A percentile compares a stretch with the other conserved stretches of the same genome.
Evolutionary conservation across 2,797 vertebrate genomes (phyloP).

Genomic region (Lithobates sylvaticus): DNA sequence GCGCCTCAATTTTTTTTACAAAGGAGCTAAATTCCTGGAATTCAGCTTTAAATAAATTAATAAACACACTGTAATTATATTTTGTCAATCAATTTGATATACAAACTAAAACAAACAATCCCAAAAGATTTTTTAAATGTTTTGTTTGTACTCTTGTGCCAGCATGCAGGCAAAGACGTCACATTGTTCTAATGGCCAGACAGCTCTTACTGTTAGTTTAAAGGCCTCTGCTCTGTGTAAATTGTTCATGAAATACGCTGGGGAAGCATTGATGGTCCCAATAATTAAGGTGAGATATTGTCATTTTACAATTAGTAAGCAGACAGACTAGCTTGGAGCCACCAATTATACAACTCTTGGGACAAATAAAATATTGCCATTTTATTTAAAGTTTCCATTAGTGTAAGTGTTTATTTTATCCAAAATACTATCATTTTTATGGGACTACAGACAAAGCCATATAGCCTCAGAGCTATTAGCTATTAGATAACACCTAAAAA

Average conservation of each 20-base stretch:
- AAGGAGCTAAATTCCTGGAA: too few species aligned
- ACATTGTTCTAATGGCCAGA: neutral
- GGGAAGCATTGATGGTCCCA: neutral
- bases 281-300: neutral
- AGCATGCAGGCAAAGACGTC: neutral
- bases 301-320: neutral
- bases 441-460: too few species aligned
- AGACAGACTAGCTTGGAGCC: neutral
- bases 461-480: too few species aligned
- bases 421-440: too few species aligned
- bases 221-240: neutral
- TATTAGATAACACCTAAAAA: too few species aligned
- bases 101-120: too few species aligned
- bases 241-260: neutral
- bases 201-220: neutral
- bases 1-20: too few species aligned
- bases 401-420: too few species aligned
- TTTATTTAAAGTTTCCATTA: too few species aligned
- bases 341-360: neutral
- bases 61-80: neutral
- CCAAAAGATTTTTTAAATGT: neutral
- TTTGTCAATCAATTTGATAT: too few species aligned
- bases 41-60: too few species aligned
- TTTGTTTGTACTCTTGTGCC: neutral
- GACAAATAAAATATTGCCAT: neutral